phyloP scores from a whole-genome alignment of 2,113 vertebrate species.

The Carassius gibelio region DNA sequence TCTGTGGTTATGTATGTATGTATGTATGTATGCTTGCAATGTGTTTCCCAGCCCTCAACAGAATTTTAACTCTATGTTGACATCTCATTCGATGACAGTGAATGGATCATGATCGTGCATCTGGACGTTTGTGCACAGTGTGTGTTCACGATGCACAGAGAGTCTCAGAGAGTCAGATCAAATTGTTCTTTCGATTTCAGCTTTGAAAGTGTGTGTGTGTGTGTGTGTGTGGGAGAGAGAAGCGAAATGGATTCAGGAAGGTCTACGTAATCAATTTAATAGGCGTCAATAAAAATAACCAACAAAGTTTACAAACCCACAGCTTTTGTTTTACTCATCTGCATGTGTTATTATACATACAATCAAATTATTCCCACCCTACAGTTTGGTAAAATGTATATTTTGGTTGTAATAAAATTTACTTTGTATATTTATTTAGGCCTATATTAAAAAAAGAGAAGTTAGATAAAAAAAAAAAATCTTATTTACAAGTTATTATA shows the following conservation, averaged over 20 bases:
- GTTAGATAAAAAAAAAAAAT: too few relatives aligned
- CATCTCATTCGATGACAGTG: background rate
- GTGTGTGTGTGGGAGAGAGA: background rate
- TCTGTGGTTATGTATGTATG: conserved; percentile 9
- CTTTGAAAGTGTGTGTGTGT: conserved; percentile 29
- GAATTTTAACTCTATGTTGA: conserved; percentile 5
- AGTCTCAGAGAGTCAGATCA: background rate
- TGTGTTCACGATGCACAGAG: conserved; percentile 12
- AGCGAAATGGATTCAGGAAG: conserved; percentile 41
- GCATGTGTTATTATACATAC: background rate
- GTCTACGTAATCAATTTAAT: conserved; percentile 43
- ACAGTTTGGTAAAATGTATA: too few relatives aligned
- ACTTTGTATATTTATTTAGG: too few relatives aligned
- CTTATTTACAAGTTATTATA: background rate
- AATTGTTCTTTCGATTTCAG: conserved; percentile 19
- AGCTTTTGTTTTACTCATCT: background rate
- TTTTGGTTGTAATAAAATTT: too few relatives aligned
- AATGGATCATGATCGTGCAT: background rate
- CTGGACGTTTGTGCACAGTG: background rate
- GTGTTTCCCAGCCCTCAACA: background rate
- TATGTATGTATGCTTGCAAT: background rate
- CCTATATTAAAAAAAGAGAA: too few relatives aligned
- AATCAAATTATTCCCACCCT: too few relatives aligned
- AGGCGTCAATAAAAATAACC: conserved; percentile 51
- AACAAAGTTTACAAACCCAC: conserved; percentile 18